phyloP scores from a whole-genome alignment of 2,797 vertebrate genomes.

The Botia almorhae region DNA sequence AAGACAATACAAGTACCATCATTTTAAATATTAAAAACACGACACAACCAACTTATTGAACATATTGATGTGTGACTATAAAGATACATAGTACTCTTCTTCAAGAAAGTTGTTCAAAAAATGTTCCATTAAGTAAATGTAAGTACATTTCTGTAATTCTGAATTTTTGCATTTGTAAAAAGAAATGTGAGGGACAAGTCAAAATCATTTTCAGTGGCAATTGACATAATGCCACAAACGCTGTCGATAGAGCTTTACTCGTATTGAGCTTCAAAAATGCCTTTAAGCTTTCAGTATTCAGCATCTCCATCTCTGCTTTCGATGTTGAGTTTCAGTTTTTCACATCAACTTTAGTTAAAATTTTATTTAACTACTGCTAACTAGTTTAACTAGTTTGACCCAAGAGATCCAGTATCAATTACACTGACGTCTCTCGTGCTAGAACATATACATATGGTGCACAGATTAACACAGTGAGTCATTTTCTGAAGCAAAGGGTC shows the following conservation, averaged over 20 bases:
- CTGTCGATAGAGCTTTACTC: background rate
- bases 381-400: background rate
- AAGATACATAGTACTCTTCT: background rate
- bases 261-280: background rate
- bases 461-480: constrained; percentile 29
- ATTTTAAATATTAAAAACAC: background rate
- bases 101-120: too few species aligned
- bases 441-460: constrained; percentile 12
- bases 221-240: background rate
- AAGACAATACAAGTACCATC: background rate
- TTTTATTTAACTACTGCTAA: background rate
- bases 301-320: too few species aligned
- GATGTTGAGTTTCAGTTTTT: background rate
- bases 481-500: constrained; percentile 15
- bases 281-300: background rate
- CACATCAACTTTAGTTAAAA: background rate
- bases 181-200: too few species aligned
- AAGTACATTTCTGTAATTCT: background rate
- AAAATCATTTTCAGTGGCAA: background rate
- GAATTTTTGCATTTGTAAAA: background rate
- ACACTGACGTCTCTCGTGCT: background rate
- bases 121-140: too few species aligned
- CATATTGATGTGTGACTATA: background rate
- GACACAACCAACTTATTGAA: background rate
- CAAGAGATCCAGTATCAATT: background rate